Evolutionary conservation across 35 echinoderm and acorn worm species (phyloP).

Genomic region (Hemicentrotus pulcherrimus): DNA sequence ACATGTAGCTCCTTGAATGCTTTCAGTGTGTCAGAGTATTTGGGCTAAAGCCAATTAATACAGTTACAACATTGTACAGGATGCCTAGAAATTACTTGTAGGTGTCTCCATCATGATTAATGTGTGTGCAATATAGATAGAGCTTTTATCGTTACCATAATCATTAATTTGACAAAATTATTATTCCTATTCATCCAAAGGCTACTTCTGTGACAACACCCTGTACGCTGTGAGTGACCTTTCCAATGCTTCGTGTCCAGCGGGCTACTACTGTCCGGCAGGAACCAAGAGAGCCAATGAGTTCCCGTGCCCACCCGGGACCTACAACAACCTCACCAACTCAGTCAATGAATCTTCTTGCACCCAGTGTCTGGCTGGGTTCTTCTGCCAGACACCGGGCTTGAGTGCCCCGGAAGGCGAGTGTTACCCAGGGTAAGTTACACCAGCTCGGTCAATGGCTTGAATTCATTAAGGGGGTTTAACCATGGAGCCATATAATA

Average conservation of each 20-base stretch:
- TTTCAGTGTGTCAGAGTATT: no score
- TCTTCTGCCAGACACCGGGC: conserved; percentile 82
- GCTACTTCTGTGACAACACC: conserved; percentile 97
- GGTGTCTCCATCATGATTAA: no score
- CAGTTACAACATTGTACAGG: no score
- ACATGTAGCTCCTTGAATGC: no score
- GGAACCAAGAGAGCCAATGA: conserved; percentile 83
- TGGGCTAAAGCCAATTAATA: no score
- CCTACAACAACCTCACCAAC: conserved; percentile 78
- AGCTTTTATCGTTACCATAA: no score
- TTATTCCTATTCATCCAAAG: conserved; percentile 44
- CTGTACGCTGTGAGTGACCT: conserved; percentile 71
- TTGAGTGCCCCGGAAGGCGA: conserved; percentile 65
- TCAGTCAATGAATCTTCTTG: conserved; percentile 67
- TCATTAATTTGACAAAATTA: neutral
- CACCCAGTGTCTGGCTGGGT: conserved; percentile 69
- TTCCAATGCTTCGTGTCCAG: conserved; percentile 74
- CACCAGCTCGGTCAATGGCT: neutral
- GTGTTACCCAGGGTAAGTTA: conserved; percentile 91
- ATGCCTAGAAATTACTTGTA: no score
- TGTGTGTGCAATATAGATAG: no score
- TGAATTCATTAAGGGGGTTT: no score
- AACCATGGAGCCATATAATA: no score
- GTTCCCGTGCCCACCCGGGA: conserved; percentile 80
- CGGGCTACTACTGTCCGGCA: conserved; percentile 86